Evolutionary conservation across 35 echinoderm and acorn worm genomes (phyloP).

Genomic region (Apostichopus parvimensis): DNA sequence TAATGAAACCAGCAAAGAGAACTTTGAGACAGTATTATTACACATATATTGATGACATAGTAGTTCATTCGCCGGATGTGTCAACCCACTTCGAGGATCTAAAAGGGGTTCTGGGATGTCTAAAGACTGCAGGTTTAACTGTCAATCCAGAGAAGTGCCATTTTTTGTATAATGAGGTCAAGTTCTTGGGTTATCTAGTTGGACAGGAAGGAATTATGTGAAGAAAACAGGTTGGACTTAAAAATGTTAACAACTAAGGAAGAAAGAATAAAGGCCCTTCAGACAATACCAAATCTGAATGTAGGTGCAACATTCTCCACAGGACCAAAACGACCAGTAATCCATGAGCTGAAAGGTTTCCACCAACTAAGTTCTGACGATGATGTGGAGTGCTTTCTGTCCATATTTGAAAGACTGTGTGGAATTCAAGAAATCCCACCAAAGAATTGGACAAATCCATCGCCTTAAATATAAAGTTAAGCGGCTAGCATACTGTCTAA

Average conservation of each 20-base stretch:
- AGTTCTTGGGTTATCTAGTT: conserved; percentile 14
- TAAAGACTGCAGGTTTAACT: conserved; percentile 6
- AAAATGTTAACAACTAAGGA: too few relatives aligned
- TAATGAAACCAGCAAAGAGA: background rate
- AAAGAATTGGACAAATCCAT: background rate
- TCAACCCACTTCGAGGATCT: conserved; percentile 11
- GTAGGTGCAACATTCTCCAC: too few relatives aligned
- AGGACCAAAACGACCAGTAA: too few relatives aligned
- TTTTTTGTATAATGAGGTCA: conserved; percentile 22
- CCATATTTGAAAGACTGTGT: background rate
- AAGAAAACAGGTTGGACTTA: too few relatives aligned
- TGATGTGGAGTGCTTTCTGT: background rate
- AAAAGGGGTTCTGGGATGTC: background rate
- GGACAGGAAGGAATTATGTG: too few relatives aligned
- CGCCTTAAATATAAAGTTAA: conserved; percentile 26
- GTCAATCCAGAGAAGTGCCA: conserved; percentile 38
- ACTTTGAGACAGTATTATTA: background rate
- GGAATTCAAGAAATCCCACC: background rate
- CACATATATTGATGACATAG: conserved; percentile 28
- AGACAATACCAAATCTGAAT: too few relatives aligned
- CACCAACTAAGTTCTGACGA: background rate
- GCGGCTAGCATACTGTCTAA: conserved; percentile 15
- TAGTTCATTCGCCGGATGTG: conserved; percentile 19
- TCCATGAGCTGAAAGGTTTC: background rate
- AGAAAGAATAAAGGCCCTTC: too few relatives aligned